These are phyloP conservation scores for Folsomia manolachei DNA, from an alignment of 2,888 invertebrate genomes.

Conservation along the genomic window DNA sequence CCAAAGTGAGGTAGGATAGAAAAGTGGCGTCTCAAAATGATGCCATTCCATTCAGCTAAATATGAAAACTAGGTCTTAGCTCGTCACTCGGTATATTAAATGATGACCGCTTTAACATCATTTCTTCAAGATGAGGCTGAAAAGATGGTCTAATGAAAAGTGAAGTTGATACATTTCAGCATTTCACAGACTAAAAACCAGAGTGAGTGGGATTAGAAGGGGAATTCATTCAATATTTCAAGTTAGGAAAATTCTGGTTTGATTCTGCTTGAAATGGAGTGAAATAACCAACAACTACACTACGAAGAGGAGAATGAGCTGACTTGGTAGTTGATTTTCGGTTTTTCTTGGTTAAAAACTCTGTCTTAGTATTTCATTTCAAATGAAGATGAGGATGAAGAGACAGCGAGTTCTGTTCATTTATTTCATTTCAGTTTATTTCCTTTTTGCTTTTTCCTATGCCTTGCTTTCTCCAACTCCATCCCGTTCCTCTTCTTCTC, in stretches of 20 bases:
- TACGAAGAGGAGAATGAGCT: too few relatives aligned
- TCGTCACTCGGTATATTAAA: not conserved
- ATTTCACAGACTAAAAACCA: not conserved
- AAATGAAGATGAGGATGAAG: conserved; percentile 15
- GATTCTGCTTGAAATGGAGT: too few relatives aligned
- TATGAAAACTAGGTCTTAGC: too few relatives aligned
- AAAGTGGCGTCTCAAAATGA: too few relatives aligned
- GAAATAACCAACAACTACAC: too few relatives aligned
- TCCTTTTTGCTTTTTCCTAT: not conserved
- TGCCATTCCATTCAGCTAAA: too few relatives aligned
- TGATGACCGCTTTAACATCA: conserved; percentile 1
- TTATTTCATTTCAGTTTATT: conserved; percentile 13
- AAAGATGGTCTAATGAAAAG: not conserved
- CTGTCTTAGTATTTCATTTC: conserved; percentile 8
- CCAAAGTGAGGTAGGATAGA: too few relatives aligned
- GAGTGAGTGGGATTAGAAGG: not conserved
- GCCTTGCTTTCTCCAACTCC: too few relatives aligned
- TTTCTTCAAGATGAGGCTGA: not conserved
- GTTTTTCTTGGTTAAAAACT: conserved; percentile 6
- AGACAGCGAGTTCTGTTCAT: conserved; percentile 5
- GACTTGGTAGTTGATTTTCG: not conserved
- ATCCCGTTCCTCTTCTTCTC: not conserved
- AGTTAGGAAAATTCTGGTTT: not conserved
- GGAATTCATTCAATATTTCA: not conserved
- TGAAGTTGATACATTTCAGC: conserved; percentile 1